Conservation (phyloP, 92 coral and sea anemone species). For the Scolanthus callimorphus region DNA sequence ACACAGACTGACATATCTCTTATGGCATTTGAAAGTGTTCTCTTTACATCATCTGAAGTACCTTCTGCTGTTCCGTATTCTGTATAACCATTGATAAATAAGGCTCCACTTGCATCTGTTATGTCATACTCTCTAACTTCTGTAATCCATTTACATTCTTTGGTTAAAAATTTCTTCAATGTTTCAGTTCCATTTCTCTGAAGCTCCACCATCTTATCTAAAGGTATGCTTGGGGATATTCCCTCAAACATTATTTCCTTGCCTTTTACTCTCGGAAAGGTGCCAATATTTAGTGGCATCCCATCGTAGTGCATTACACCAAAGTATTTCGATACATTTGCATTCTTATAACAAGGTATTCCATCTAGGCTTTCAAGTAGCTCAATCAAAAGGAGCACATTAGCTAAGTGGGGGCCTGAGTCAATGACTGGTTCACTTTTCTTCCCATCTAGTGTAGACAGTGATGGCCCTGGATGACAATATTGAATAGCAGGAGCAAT, state of each 20-base stretch:
- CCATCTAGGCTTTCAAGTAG: slow-evolving; percentile 28
- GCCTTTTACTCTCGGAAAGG: slow-evolving; percentile 15
- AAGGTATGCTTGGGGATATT: slow-evolving; percentile 3
- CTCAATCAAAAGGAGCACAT: slow-evolving; percentile 16
- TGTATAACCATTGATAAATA: slow-evolving; percentile 34
- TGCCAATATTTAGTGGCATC: slow-evolving; percentile 42
- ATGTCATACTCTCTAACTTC: slow-evolving; percentile 50
- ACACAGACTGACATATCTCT: slow-evolving; percentile 18
- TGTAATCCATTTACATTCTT: slow-evolving; percentile 19
- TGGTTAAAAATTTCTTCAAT: slow-evolving; percentile 4
- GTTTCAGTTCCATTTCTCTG: slow-evolving; percentile 7
- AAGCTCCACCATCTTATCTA: slow-evolving; percentile 7
- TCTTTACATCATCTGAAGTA: slow-evolving; percentile 28
- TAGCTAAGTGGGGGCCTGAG: slow-evolving; percentile 35
- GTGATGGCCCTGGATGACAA: slow-evolving; percentile 52
- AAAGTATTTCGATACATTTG: slow-evolving; percentile 8
- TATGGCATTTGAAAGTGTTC: slow-evolving; percentile 9
- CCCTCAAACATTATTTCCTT: slow-evolving; percentile 15
- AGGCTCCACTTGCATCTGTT: slow-evolving; percentile 40
- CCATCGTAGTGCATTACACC: slow-evolving; percentile 41
- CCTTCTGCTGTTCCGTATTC: slow-evolving; percentile 21
- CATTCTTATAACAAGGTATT: slow-evolving; percentile 18
- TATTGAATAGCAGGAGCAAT: slow-evolving; percentile 15
- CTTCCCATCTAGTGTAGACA: slow-evolving; percentile 31
- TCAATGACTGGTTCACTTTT: slow-evolving; percentile 5